Conservation (phyloP, 2,113 vertebrate species). For the Paedocypris sp. region DNA sequence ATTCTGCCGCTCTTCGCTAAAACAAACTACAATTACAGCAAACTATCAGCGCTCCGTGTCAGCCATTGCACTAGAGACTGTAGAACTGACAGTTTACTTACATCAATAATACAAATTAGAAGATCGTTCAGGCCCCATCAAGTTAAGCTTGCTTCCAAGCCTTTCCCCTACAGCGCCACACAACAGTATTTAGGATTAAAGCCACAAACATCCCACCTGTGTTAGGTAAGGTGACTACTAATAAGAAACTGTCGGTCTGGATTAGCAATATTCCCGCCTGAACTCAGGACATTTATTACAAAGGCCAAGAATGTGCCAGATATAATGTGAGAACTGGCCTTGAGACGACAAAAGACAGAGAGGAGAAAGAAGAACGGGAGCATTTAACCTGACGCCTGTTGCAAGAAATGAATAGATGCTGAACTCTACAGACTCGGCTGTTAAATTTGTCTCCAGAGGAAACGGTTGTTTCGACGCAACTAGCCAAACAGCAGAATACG, state of each 20-base stretch:
- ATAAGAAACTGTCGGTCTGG: too few species aligned
- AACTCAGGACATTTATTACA: background rate
- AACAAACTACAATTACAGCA: background rate
- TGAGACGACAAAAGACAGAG: background rate
- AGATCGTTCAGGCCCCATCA: background rate
- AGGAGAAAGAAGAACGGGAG: too few species aligned
- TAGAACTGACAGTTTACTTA: background rate
- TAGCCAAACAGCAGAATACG: constrained; percentile 7
- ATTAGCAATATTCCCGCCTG: too few species aligned
- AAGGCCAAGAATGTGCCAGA: constrained; percentile 6
- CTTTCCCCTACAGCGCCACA: background rate
- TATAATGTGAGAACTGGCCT: constrained; percentile 1
- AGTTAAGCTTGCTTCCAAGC: background rate
- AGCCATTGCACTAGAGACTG: background rate
- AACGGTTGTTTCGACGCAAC: constrained; percentile 12
- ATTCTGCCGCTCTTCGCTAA: background rate
- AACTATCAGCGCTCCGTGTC: background rate
- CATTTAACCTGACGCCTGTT: too few species aligned
- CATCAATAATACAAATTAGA: background rate
- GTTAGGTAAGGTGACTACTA: constrained; percentile 12
- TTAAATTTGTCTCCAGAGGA: constrained; percentile 14
- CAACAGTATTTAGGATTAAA: constrained; percentile 9
- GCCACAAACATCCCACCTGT: background rate
- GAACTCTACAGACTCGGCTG: too few species aligned
- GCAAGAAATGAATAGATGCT: too few species aligned